A percentile compares a stretch with the other conserved stretches of the same genome.
Conservation (phyloP, 2,888 invertebrate genomes). For the Drosophila histrio region DNA sequence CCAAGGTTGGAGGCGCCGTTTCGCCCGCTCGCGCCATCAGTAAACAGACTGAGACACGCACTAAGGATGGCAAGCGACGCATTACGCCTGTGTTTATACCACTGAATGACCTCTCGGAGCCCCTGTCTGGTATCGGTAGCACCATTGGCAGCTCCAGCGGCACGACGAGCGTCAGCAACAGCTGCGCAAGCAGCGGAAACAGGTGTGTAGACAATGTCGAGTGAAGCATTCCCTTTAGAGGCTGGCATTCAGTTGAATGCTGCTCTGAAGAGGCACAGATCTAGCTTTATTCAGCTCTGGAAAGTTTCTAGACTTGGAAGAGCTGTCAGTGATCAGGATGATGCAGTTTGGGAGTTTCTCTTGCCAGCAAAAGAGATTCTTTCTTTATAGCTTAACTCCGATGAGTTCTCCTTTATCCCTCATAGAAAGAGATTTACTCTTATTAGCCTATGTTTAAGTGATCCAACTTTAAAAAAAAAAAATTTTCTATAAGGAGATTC, state of each 20-base stretch:
- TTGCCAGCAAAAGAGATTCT: too few relatives aligned
- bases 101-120: slow-evolving; percentile 85
- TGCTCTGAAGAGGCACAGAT: rapidly evolving
- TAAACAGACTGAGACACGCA: slow-evolving; percentile 96
- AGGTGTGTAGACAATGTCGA: slow-evolving; percentile 9
- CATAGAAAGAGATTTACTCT: too few relatives aligned
- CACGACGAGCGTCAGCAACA: slow-evolving; percentile 23
- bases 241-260: too few relatives aligned
- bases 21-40: slow-evolving; percentile 87
- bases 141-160: background rate
- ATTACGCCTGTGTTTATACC: slow-evolving; percentile 99
- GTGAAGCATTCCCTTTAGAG: background rate
- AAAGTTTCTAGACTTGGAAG: too few relatives aligned
- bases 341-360: too few relatives aligned
- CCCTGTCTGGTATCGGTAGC: background rate
- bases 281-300: background rate
- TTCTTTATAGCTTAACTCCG: too few relatives aligned
- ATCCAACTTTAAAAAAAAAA: too few relatives aligned
- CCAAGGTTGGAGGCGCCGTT: slow-evolving; percentile 3
- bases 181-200: background rate
- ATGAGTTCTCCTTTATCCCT: too few relatives aligned
- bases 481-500: too few relatives aligned
- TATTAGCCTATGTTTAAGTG: too few relatives aligned
- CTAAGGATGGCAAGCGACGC: slow-evolving; percentile 96
- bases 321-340: too few relatives aligned